These are phyloP conservation scores for Eonycteris spelaea DNA, from an alignment of 2,113 vertebrate genomes.

Conservation along the genomic window DNA sequence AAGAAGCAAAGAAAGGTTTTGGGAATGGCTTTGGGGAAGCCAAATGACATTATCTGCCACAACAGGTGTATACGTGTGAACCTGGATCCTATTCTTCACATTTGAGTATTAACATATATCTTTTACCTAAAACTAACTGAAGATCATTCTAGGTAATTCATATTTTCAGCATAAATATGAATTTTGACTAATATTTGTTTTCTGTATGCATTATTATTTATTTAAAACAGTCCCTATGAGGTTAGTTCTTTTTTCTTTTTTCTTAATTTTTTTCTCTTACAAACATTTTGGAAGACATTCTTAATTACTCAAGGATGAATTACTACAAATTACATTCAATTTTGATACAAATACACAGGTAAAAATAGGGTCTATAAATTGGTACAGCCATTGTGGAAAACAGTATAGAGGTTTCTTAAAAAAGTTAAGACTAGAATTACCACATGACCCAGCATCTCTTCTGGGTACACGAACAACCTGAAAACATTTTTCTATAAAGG, in stretches of 20 bases:
- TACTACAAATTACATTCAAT: background rate
- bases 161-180: background rate
- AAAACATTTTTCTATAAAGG: no score
- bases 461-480: no score
- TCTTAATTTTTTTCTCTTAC: background rate
- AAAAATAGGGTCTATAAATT: background rate
- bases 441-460: no score
- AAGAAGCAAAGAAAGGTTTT: background rate
- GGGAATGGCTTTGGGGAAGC: background rate
- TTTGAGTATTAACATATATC: background rate
- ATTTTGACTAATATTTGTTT: background rate
- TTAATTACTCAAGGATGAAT: background rate
- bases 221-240: background rate
- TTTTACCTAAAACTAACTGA: background rate
- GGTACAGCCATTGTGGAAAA: no score
- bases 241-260: background rate
- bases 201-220: background rate
- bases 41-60: background rate
- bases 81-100: background rate
- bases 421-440: no score
- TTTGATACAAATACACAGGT: background rate
- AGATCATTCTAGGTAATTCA: background rate
- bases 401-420: no score
- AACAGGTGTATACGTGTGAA: background rate
- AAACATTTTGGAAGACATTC: background rate